Evolutionary conservation across 2,888 invertebrate genomes (phyloP).

Genomic region (Oscheius sp.): DNA sequence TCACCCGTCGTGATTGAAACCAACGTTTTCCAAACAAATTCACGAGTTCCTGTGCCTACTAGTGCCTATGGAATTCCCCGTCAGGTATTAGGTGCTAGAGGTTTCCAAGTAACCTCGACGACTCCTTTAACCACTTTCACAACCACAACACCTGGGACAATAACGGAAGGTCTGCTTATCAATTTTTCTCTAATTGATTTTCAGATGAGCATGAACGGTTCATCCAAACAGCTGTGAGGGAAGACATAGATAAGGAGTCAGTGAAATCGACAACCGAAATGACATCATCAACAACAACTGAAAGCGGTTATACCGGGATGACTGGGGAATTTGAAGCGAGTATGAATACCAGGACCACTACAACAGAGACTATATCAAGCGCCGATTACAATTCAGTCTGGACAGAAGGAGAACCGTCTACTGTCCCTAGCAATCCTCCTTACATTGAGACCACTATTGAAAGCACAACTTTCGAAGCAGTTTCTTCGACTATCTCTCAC

Average conservation of each 20-base stretch:
- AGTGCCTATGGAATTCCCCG: background rate
- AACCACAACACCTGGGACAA: background rate
- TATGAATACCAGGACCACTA: background rate
- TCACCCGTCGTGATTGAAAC: conserved; percentile 20
- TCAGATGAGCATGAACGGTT: conserved; percentile 20
- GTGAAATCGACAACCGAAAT: background rate
- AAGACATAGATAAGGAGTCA: conserved; percentile 7
- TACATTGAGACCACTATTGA: background rate
- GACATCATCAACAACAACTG: background rate
- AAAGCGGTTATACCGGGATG: background rate
- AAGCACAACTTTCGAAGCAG: background rate
- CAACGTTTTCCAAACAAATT: conserved; percentile 13
- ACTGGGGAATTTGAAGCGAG: background rate
- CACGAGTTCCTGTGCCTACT: background rate
- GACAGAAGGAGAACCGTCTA: conserved; percentile 8
- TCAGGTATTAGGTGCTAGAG: background rate
- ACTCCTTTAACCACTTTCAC: conserved; percentile 3
- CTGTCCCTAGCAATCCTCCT: background rate
- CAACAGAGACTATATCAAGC: background rate
- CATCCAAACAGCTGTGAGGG: conserved; percentile 16
- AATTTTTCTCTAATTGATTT: background rate
- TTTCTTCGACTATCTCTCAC: background rate
- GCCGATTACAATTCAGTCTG: background rate
- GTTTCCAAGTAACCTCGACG: background rate
- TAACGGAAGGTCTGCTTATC: conserved; percentile 1